These are phyloP conservation scores for Herpetotheres cachinnans DNA, from an alignment of 2,113 vertebrate genomes.

Conservation along the genomic window DNA sequence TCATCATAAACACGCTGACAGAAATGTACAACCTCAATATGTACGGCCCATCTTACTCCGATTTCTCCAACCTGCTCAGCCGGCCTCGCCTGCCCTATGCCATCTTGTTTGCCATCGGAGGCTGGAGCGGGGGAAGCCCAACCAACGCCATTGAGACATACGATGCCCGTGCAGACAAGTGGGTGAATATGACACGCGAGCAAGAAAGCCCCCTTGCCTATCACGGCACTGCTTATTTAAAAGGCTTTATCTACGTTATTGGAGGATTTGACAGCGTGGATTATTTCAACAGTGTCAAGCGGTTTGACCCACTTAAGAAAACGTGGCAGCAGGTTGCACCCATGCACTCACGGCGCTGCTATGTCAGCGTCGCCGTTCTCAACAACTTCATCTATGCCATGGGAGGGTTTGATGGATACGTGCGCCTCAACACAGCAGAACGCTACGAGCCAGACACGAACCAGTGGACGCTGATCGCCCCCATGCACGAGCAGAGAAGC, in stretches of 20 bases:
- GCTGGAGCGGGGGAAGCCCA: constrained; percentile 77
- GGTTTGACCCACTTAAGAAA: constrained; percentile 74
- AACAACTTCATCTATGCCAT: constrained; percentile 74
- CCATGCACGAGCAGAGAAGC: constrained; percentile 81
- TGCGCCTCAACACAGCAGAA: constrained; percentile 78
- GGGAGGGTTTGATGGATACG: constrained; percentile 83
- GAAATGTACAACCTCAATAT: constrained; percentile 77
- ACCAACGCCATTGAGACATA: constrained; percentile 80
- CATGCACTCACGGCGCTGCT: constrained; percentile 82
- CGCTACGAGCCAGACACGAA: constrained; percentile 78
- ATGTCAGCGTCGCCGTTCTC: constrained; percentile 78
- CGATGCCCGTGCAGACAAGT: constrained; percentile 75
- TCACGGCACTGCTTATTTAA: constrained; percentile 74
- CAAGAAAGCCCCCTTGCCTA: constrained; percentile 76
- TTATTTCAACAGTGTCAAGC: constrained; percentile 79
- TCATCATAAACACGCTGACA: constrained; percentile 70
- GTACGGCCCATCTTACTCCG: constrained; percentile 46
- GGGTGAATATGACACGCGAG: constrained; percentile 74
- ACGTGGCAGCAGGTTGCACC: constrained; percentile 80
- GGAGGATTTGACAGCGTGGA: constrained; percentile 79
- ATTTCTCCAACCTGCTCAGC: constrained; percentile 64
- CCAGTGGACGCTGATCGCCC: constrained; percentile 80
- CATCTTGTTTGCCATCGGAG: constrained; percentile 80
- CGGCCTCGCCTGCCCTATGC: constrained; percentile 79
- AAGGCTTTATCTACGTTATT: constrained; percentile 78